Base-by-base conservation (phyloP, 2,797 vertebrate genomes). In the Xiphophorus birchmanni region DNA sequence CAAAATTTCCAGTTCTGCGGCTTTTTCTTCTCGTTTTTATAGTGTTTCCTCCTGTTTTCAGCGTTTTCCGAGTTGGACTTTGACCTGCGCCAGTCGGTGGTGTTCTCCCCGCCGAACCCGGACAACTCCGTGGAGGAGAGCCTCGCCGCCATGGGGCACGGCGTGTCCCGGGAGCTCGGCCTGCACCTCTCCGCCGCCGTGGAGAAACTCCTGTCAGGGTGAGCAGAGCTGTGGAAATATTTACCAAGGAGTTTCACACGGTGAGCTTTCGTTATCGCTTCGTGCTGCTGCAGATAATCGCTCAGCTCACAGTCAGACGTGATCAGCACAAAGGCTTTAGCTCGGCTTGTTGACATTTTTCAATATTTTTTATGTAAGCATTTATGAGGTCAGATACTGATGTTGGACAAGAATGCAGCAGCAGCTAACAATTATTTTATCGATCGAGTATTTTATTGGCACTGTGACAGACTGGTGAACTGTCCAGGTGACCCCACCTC, bases 81-180 rank as follows among this genome's bases (percentile, higher is more conserved):
- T 84, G 96, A 99, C 92, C 95, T 94, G 83, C 95, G 95, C 85
- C 95, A 96, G 0, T 99, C 98, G 17, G 96, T 95, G 5, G 97
- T 99, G 84, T 99, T 99, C 91, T 96, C 94, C 89, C 98, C 98
- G 35, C 94, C 93, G 50, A 94, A 96, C 88, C 97, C 98, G 0
- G 98, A 98, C 84, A 97, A 90, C 89, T 97, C 97, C 0, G 92
- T 98, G 75, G 98, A 99, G 91, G 97, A 99, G 86, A 97, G 96
- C 88, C 94, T 99, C 72, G 96, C 96, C 73, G 95, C 96, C 44
- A 26, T 97, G 2, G 97, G 97, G 65, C 96, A 98, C 80, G 94
- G 93, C 15, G 93, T 97, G 77, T 92, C 91, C 72, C 90, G 80
- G 72, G 97, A 98, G 48, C 86, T 98, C 77, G 95, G 94, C 80